Conservation (phyloP, 2,888 invertebrate genomes). For the Pachydiplax longipennis region DNA sequence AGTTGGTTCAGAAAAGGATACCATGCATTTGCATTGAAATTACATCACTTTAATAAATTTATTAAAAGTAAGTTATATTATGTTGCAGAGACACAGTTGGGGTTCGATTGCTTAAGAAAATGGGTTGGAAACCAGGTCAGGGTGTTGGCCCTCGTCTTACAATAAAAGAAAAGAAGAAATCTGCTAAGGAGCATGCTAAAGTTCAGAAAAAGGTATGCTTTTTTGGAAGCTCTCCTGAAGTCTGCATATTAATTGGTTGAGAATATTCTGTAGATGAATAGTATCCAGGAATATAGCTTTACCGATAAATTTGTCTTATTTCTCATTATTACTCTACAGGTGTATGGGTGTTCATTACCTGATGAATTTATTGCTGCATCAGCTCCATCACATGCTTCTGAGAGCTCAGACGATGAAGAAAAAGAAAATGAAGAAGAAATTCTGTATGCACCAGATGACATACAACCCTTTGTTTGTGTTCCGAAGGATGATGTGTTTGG, state of each 20-base stretch:
- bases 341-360: slow-evolving; percentile 3
- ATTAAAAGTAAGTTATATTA: too few relatives aligned
- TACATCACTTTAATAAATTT: too few relatives aligned
- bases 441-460: slow-evolving; percentile 82
- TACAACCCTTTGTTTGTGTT: slow-evolving; percentile 73
- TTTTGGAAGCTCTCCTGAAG: background rate
- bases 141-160: slow-evolving; percentile 75
- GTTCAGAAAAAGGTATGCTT: slow-evolving; percentile 50
- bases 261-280: background rate
- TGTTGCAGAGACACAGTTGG: slow-evolving; percentile 82
- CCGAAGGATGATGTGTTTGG: slow-evolving; percentile 86
- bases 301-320: background rate
- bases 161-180: slow-evolving; percentile 57
- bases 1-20: too few relatives aligned
- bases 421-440: slow-evolving; percentile 61
- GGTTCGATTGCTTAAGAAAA: slow-evolving; percentile 80
- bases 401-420: slow-evolving; percentile 65
- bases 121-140: slow-evolving; percentile 94
- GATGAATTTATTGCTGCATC: background rate
- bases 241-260: background rate
- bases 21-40: too few relatives aligned
- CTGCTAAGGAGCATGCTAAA: slow-evolving; percentile 54
- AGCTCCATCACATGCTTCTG: slow-evolving; percentile 55
- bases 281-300: background rate
- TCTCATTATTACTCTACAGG: background rate